Conservation (phyloP, 1,140 invertebrate species). For the Drosophila lini region DNA sequence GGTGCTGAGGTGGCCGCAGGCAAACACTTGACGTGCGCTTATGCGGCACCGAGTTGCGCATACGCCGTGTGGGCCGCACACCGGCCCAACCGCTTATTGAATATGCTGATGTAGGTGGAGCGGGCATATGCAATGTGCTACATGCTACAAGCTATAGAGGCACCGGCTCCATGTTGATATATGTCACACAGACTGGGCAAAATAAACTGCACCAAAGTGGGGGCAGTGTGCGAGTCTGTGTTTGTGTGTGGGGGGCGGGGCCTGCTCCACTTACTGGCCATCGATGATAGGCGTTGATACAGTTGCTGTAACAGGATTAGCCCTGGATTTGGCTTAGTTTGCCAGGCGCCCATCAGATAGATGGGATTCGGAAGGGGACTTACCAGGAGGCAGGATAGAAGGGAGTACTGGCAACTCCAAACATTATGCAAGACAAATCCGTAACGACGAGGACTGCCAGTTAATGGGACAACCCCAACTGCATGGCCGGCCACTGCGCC, state of each 20-base stretch:
- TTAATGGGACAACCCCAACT: slow-evolving; percentile 44
- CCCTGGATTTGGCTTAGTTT: slow-evolving; percentile 46
- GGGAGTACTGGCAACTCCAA: slow-evolving; percentile 13
- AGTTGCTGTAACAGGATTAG: slow-evolving; percentile 62
- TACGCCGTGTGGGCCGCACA: slow-evolving; percentile 57
- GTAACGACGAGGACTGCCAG: slow-evolving; percentile 26
- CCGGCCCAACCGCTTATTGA: slow-evolving; percentile 63
- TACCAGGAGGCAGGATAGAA: no score
- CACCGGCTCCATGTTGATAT: slow-evolving; percentile 50
- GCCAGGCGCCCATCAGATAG: slow-evolving; percentile 11
- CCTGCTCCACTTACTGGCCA: slow-evolving; percentile 42
- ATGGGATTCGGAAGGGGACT: neutral
- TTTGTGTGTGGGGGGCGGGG: slow-evolving; percentile 21
- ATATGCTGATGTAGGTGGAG: slow-evolving; percentile 62
- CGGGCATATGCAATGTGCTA: slow-evolving; percentile 23
- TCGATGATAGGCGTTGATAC: slow-evolving; percentile 62
- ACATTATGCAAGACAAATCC: slow-evolving; percentile 44
- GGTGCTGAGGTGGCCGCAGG: slow-evolving; percentile 12
- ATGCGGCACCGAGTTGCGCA: slow-evolving; percentile 71
- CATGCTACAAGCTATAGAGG: slow-evolving; percentile 13
- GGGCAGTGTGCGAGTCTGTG: neutral
- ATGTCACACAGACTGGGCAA: slow-evolving; percentile 54
- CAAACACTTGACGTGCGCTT: slow-evolving; percentile 70
- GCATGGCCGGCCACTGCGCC: slow-evolving; percentile 41
- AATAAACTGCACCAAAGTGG: slow-evolving; percentile 51